Evolutionary conservation across 2,888 invertebrate genomes (phyloP).

Genomic region (Drosophila atripex): DNA sequence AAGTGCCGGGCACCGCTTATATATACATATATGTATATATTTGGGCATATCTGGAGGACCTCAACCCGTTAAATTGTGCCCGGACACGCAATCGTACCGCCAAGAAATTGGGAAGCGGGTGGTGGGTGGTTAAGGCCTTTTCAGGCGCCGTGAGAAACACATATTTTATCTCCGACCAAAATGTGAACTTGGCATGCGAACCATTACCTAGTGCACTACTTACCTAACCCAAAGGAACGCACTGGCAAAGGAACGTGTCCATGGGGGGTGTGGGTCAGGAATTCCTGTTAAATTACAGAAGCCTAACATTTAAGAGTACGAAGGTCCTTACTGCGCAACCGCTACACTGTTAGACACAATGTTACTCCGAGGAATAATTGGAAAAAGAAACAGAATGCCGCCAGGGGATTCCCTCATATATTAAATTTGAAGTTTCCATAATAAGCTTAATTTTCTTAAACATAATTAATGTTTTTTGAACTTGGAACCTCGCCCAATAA

Average conservation of each 20-base stretch:
- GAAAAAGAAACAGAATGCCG: constrained; percentile 35
- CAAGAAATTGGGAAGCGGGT: not conserved
- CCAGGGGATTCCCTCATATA: not conserved
- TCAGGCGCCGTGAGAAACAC: constrained; percentile 43
- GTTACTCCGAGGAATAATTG: constrained; percentile 14
- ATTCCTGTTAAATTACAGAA: constrained; percentile 38
- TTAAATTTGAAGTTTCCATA: constrained; percentile 12
- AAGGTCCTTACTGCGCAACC: constrained; percentile 48
- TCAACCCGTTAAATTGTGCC: constrained; percentile 18
- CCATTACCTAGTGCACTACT: constrained; percentile 56
- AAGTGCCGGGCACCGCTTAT: constrained; percentile 48
- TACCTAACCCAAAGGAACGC: constrained; percentile 30
- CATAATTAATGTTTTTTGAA: not conserved
- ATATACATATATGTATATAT: constrained; percentile 38
- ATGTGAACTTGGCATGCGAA: constrained; percentile 52
- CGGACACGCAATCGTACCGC: constrained; percentile 33
- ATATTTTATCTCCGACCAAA: constrained; percentile 49
- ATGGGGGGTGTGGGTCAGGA: not conserved
- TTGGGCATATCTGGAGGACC: constrained; percentile 5
- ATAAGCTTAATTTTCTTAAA: constrained; percentile 5
- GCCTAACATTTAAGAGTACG: constrained; percentile 67
- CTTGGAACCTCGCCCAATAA: not conserved
- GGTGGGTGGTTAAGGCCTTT: constrained; percentile 24
- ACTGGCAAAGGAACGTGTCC: constrained; percentile 42
- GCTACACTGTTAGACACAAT: constrained; percentile 32